Evolutionary conservation across 2,888 invertebrate species (phyloP), one percentile per base, ranked within the genome.

Genomic region (Apeira syringaria): DNA sequence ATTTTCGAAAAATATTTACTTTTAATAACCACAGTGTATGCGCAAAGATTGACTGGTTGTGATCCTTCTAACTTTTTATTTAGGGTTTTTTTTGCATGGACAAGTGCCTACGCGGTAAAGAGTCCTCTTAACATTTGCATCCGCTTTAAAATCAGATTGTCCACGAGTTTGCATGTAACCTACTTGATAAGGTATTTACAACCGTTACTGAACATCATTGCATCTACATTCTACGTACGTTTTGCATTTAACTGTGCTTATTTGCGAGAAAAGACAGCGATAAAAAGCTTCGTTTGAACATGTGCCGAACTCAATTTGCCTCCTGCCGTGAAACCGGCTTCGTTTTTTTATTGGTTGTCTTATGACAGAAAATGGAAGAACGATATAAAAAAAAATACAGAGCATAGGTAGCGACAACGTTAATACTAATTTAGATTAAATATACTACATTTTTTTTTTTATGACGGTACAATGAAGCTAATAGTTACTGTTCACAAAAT

Each of bases 161-260:
- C 20, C 20, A 6, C 41, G 28, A 42, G 32, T 13, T 28, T 17
- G 30, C 34, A 35, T 17, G 36, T 42, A 41, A 28, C 27, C 43
- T 25, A 38, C 46, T 44, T 37, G 45, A 40, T 42, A 45, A 53
- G 35, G 44, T 12, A 42, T 42, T 40, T 27, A 24, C 27, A 35
- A 47, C 55, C 55, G 55, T 56, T 53, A 51, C 35, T 29, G 39
- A 13, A 38, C 42, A 49, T 42, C 45, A 45, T 45, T 47, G 27
- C 45, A 43, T 9, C 24, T 24, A 2, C 9, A 20, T 4, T 33
- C 44, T 43, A 39, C 34, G 34, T 39, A 22, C 22, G 26, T 25
- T 40, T 48, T 37, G 28, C 44, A 35, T 44, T 25, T 48, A 48
- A 48, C 44, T 34, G 48, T 48, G 7, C 20, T 20, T 20, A 44